Base-by-base conservation (phyloP, 2,888 invertebrate genomes). In the Chymomyza amoena region DNA sequence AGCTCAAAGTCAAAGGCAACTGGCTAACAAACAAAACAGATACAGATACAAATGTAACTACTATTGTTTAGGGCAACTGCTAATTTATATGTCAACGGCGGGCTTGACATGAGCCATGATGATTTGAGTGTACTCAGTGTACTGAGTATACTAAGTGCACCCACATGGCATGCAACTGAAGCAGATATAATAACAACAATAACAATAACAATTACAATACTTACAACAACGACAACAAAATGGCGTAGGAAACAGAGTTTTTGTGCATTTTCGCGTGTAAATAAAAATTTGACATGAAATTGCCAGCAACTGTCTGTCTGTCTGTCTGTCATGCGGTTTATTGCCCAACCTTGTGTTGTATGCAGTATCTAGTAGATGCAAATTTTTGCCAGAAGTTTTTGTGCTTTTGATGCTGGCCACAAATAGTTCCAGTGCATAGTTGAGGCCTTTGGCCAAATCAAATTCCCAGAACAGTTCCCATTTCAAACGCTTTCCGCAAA, bases 51-150 rank as follows among this genome's bases (percentile, higher is more conserved):
- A 9, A 18, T n/a, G 50, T 15, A 51, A 18, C 50, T 18, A 62
- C 50, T 18, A 60, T 60, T 60, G 60, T 60, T 60, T 36, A 57
- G 60, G 60, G 60, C 39, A 20, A 50, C 79, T 74, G 80, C 86
- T 84, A 84, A 84, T 84, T 84, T 84, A 77, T 83, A 79, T 86
- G 88, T 84, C 88, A 85, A 85, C 78, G 75, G 64, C 57, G 68
- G 63, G 18, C 56, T 69, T 66, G 69, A 18, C 71, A 71, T 72
- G 70, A 36, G 36, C 36, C 36, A 6, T 36, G 36, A 36, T 36
- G 36, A 36, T 6, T 6, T 36, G 36, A 36, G 36, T 36, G 36
- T 25, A 25, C 25, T 25, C 25, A 36, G 36, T 36, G 36, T 6
- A 36, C 6, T 36, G 3, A 36, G 3, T 36, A 5, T 36, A 36